These are phyloP conservation scores for Ruditapes philippinarum DNA, from an alignment of 1,140 invertebrate genomes.

Conservation along the genomic window DNA sequence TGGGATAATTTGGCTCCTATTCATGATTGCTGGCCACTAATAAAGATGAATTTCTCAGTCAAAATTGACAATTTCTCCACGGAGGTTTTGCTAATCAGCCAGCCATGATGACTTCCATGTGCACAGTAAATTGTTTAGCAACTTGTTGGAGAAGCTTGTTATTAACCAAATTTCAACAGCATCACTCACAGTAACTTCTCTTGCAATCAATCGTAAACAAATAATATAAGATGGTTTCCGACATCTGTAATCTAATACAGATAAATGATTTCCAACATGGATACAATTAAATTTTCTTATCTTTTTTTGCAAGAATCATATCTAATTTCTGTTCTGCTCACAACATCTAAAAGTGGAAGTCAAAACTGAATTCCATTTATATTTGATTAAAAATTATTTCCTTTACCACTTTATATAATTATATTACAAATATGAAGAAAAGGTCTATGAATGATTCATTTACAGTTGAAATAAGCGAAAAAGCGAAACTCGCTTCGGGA, in stretches of 20 bases:
- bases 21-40: conserved; percentile 16
- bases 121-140: conserved; percentile 23
- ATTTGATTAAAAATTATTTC: no score
- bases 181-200: background rate
- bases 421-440: no score
- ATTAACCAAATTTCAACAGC: conserved; percentile 43
- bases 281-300: no score
- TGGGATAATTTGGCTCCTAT: background rate
- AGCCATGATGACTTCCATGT: conserved; percentile 26
- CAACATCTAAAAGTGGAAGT: no score
- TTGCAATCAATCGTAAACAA: conserved; percentile 16
- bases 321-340: no score
- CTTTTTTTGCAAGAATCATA: no score
- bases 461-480: no score
- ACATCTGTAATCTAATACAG: background rate
- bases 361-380: no score
- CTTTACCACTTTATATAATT: no score
- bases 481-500: no score
- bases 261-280: background rate
- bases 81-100: conserved; percentile 32
- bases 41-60: conserved; percentile 38
- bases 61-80: conserved; percentile 37
- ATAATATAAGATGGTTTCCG: background rate
- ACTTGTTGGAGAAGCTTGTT: conserved; percentile 16
- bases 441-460: no score